A percentile compares a stretch with the other conserved stretches of the same genome.
Conservation (phyloP, 2,797 vertebrate genomes). For the Cynodonichthys magdalenae region DNA sequence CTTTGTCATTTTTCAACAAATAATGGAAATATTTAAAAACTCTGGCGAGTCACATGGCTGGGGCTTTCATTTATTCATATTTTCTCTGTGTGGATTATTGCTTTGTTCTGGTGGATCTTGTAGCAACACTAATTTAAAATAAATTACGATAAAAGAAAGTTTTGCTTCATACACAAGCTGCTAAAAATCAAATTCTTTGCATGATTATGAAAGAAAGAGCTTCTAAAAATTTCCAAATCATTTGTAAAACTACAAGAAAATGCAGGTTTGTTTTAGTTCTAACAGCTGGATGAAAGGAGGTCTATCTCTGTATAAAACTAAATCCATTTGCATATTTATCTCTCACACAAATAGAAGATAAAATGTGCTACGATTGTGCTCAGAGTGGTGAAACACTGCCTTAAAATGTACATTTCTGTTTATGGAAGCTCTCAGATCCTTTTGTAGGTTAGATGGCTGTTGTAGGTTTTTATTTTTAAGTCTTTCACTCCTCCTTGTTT, state of each 20-base stretch:
- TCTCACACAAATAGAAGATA: background rate
- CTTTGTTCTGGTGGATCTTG: too few species aligned
- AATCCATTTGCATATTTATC: background rate
- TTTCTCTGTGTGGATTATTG: too few species aligned
- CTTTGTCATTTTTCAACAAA: too few species aligned
- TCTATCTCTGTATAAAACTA: background rate
- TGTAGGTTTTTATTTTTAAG: background rate
- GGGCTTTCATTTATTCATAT: too few species aligned
- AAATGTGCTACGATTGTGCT: background rate
- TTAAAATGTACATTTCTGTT: background rate
- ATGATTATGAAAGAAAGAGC: too few species aligned
- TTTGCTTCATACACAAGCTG: too few species aligned
- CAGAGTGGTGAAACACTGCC: background rate
- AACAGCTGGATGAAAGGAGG: background rate
- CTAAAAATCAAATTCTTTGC: too few species aligned
- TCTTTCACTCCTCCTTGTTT: slow-evolving; percentile 11
- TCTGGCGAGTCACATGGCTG: too few species aligned
- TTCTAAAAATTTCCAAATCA: background rate
- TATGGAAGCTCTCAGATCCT: background rate
- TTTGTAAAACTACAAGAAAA: background rate
- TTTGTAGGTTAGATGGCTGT: background rate
- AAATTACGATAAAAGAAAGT: too few species aligned
- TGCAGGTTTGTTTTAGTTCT: background rate
- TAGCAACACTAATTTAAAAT: too few species aligned
- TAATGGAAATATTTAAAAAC: too few species aligned